A percentile compares a stretch with the other conserved stretches of the same genome.
These are phyloP conservation scores for Mesoclemmys tuberculata DNA, from an alignment of 2,113 vertebrate genomes.

Conservation along the genomic window DNA sequence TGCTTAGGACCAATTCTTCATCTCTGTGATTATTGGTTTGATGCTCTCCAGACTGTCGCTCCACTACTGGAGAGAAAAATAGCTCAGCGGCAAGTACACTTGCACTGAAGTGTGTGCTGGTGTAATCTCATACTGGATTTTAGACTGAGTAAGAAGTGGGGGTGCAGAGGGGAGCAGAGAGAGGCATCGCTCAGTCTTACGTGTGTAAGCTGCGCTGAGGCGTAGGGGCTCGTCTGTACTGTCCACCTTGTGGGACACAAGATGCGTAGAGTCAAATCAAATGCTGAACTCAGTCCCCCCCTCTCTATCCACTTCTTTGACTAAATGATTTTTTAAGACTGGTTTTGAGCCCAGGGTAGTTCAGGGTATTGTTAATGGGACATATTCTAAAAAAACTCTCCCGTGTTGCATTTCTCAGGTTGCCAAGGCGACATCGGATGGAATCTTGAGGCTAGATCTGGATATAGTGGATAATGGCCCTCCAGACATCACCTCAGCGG, in stretches of 20 bases:
- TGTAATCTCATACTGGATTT: accelerated
- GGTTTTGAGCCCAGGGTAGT: neutral
- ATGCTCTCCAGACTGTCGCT: neutral
- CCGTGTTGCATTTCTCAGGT: slow-evolving; percentile 75
- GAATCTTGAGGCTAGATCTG: slow-evolving; percentile 87
- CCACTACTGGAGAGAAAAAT: neutral
- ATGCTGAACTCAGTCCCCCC: neutral
- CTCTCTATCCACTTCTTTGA: neutral
- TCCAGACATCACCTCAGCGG: slow-evolving; percentile 62
- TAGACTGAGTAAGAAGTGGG: neutral
- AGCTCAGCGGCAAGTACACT: neutral
- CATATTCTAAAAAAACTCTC: neutral
- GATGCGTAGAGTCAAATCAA: neutral
- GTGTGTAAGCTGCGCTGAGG: neutral
- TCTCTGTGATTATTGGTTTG: neutral
- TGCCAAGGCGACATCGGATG: slow-evolving; percentile 87
- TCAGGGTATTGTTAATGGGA: neutral
- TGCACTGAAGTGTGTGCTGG: neutral
- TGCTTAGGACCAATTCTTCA: neutral
- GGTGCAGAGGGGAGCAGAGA: neutral
- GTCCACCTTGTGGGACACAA: neutral
- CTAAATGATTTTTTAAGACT: neutral
- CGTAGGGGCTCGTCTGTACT: accelerated
- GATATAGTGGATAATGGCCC: slow-evolving; percentile 78
- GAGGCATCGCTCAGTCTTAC: neutral